These are phyloP conservation scores for Xenops minutus DNA, from an alignment of 2,797 vertebrate species.

Conservation along the genomic window DNA sequence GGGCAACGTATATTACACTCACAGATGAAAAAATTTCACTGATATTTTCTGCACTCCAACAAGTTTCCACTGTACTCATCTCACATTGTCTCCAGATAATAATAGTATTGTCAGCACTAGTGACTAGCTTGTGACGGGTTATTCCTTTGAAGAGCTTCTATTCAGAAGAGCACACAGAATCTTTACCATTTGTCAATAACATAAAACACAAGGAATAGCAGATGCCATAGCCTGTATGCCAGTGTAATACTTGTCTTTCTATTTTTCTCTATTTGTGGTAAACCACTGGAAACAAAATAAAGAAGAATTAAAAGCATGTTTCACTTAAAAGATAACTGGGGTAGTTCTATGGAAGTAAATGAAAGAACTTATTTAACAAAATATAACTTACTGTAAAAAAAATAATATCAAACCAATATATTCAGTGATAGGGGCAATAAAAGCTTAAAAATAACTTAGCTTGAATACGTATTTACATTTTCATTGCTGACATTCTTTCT, in stretches of 20 bases:
- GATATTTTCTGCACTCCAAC: background rate
- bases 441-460: background rate
- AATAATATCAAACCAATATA: background rate
- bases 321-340: background rate
- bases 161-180: background rate
- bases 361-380: background rate
- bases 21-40: background rate
- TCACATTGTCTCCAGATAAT: background rate
- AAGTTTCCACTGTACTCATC: background rate
- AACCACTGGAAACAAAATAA: background rate
- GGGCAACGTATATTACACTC: background rate
- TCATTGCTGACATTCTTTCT: background rate
- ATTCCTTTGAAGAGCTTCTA: slow-evolving; percentile 4
- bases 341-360: background rate
- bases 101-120: background rate
- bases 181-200: slow-evolving; percentile 39
- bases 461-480: background rate
- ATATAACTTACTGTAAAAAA: background rate
- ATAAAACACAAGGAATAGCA: slow-evolving; percentile 48
- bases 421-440: background rate
- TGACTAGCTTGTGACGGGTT: background rate
- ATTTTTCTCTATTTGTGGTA: background rate
- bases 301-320: background rate
- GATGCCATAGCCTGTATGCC: slow-evolving; percentile 1
- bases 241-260: background rate